Percentiles rank a stretch among this genome's conserved stretches.
phyloP scores from a whole-genome alignment of 2,888 invertebrate genomes.

The Acanthosepion pharaonis region DNA sequence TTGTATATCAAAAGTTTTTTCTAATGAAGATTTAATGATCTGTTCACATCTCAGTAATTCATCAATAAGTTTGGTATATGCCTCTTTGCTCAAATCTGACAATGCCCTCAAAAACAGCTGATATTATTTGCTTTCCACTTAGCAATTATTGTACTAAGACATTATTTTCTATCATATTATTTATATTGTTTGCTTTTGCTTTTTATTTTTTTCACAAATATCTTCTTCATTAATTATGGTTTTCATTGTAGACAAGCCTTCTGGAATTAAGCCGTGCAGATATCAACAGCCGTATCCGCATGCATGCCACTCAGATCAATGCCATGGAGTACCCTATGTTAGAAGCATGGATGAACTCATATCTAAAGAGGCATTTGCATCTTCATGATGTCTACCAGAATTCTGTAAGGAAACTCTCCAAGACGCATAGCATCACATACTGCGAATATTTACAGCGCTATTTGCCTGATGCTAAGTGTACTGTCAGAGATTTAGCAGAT shows the following conservation, averaged over 20 bases:
- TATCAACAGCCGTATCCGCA: conserved; percentile 65
- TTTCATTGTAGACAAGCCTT: conserved; percentile 64
- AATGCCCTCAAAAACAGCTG: too few relatives aligned
- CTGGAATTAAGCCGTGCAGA: conserved; percentile 68
- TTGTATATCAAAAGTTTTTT: too few relatives aligned
- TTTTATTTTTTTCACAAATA: too few relatives aligned
- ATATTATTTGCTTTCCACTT: too few relatives aligned
- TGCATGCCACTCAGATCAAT: conserved; percentile 72
- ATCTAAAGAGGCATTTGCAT: conserved; percentile 66
- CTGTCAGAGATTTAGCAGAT: conserved; percentile 49
- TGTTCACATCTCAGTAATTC: too few relatives aligned
- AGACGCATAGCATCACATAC: conserved; percentile 58
- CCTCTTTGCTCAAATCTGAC: too few relatives aligned
- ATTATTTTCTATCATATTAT: too few relatives aligned
- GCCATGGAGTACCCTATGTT: conserved; percentile 71
- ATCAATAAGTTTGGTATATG: too few relatives aligned
- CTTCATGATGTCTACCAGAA: conserved; percentile 58
- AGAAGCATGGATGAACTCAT: conserved; percentile 68
- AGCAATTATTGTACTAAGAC: too few relatives aligned
- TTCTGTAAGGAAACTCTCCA: conserved; percentile 56
- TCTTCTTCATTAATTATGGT: not conserved
- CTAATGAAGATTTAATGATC: too few relatives aligned
- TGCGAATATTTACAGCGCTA: conserved; percentile 57
- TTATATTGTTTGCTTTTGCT: too few relatives aligned
- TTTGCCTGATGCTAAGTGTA: conserved; percentile 56